phyloP scores from a whole-genome alignment of 2,888 invertebrate genomes.

The Morpho deidamia region DNA sequence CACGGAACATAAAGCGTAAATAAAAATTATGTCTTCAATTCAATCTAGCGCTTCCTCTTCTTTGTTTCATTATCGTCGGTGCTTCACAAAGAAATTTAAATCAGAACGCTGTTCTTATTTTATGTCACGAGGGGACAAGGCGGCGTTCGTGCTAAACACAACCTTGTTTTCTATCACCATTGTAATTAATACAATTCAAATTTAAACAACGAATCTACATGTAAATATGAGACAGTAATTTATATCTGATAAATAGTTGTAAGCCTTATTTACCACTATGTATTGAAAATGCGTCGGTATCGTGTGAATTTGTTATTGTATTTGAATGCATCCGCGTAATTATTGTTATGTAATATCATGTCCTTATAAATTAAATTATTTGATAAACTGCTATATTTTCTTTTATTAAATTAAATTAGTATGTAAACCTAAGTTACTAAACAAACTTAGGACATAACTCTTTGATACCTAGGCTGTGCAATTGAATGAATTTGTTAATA shows the following conservation, averaged over 20 bases:
- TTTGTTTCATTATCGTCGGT: slow-evolving; percentile 32
- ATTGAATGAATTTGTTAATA: no score
- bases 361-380: background rate
- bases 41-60: slow-evolving; percentile 32
- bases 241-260: slow-evolving; percentile 28
- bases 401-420: no score
- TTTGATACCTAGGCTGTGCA: no score
- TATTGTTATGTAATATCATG: background rate
- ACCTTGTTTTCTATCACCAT: slow-evolving; percentile 34
- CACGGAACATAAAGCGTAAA: no score
- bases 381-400: no score
- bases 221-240: slow-evolving; percentile 31
- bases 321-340: slow-evolving; percentile 2
- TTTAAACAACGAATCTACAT: slow-evolving; percentile 33
- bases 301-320: slow-evolving; percentile 6
- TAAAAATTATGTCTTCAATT: slow-evolving; percentile 12
- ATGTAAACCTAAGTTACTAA: no score
- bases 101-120: slow-evolving; percentile 28
- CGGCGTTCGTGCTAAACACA: slow-evolving; percentile 34
- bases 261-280: slow-evolving; percentile 2
- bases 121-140: slow-evolving; percentile 32
- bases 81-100: slow-evolving; percentile 33
- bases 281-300: slow-evolving; percentile 10
- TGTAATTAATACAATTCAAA: slow-evolving; percentile 35
- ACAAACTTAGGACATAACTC: no score